A percentile compares a stretch with the other conserved stretches of the same genome.
Conservation (phyloP, 2,888 invertebrate genomes). For the Amphipoea oculea region DNA sequence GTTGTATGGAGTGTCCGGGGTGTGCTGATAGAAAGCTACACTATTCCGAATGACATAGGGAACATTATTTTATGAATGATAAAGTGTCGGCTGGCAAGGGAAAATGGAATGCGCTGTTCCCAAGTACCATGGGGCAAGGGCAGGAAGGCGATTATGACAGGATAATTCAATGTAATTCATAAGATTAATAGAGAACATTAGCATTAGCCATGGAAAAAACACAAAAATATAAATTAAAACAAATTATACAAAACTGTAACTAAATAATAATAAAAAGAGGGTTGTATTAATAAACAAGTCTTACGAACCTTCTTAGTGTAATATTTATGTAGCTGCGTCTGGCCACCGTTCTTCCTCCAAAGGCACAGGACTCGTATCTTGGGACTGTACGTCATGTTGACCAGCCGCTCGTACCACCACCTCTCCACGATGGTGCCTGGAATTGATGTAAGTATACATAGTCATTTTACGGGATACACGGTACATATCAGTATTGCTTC, state of each 20-base stretch:
- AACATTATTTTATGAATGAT: background rate
- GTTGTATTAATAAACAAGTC: background rate
- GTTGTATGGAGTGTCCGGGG: too few species aligned
- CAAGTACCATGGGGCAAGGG: background rate
- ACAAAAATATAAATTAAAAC: background rate
- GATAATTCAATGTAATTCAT: background rate
- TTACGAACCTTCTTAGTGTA: conserved; percentile 98
- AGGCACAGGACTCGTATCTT: conserved; percentile 99
- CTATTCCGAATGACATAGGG: background rate
- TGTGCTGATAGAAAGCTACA: background rate
- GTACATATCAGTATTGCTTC: background rate
- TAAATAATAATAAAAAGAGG: background rate
- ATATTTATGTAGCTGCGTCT: conserved; percentile 99
- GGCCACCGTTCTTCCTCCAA: conserved; percentile 98
- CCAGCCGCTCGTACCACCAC: conserved; percentile 99
- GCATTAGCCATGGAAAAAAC: background rate
- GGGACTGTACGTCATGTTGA: conserved; percentile 99
- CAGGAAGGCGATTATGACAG: background rate
- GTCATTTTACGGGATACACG: background rate
- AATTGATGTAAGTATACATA: conserved; percentile 29
- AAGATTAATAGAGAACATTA: background rate
- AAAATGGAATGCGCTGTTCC: too few species aligned
- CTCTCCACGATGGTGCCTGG: conserved; percentile 96
- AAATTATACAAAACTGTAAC: background rate
- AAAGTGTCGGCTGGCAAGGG: background rate